A percentile compares a stretch with the other conserved stretches of the same genome.
These are phyloP conservation scores for Callyntrura sp. DNA, from an alignment of 2,888 invertebrate genomes.

Conservation along the genomic window DNA sequence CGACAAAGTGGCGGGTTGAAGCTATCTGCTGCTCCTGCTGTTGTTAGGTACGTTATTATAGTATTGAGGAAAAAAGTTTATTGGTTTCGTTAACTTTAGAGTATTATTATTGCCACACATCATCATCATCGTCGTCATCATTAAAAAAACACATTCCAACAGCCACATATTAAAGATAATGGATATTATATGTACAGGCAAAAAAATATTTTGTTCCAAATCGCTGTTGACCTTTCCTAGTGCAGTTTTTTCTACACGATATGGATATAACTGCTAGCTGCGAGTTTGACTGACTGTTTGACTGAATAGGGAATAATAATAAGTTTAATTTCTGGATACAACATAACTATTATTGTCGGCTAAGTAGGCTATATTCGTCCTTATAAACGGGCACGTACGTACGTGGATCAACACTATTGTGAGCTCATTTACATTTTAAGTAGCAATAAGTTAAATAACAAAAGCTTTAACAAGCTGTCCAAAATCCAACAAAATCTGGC, in stretches of 20 bases:
- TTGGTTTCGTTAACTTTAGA: conserved; percentile 6
- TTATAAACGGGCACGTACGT: neutral
- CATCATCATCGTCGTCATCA: conserved; percentile 64
- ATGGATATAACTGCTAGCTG: neutral
- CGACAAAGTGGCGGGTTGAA: neutral
- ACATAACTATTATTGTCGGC: conserved; percentile 33
- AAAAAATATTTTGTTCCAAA: conserved; percentile 16
- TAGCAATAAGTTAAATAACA: conserved; percentile 67
- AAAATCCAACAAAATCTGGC: conserved; percentile 53
- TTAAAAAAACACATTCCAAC: conserved; percentile 61
- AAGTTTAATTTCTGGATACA: conserved; percentile 50
- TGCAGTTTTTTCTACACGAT: neutral
- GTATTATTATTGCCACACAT: conserved; percentile 60
- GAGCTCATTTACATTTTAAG: conserved; percentile 76
- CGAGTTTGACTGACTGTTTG: conserved; percentile 17
- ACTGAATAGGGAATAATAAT: conserved; percentile 40
- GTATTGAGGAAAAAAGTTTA: conserved; percentile 22
- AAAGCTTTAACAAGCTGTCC: conserved; percentile 70
- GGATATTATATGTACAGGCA: neutral
- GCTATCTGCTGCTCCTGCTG: conserved; percentile 3
- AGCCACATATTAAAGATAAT: conserved; percentile 29
- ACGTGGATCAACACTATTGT: conserved; percentile 62
- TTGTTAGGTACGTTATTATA: neutral
- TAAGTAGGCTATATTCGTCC: neutral
- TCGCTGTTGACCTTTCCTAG: conserved; percentile 62